Conservation (phyloP, 2,888 invertebrate genomes). For the Chrysolina americana region DNA sequence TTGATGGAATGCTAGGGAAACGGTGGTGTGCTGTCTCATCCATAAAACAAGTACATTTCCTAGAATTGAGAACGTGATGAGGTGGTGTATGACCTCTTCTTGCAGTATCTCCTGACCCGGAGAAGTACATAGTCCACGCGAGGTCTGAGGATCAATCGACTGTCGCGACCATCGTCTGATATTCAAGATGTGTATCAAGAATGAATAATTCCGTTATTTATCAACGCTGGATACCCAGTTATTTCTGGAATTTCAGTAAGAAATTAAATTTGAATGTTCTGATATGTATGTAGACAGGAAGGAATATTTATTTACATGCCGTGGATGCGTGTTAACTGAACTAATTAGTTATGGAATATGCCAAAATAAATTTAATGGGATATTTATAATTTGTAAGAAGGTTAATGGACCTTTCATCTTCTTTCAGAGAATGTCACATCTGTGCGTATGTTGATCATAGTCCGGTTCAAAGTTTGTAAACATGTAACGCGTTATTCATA, state of each 20-base stretch:
- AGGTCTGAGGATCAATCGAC: background rate
- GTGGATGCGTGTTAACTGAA: background rate
- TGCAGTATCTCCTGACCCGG: slow-evolving; percentile 1
- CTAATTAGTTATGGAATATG: background rate
- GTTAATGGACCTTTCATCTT: background rate
- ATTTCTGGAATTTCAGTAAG: background rate
- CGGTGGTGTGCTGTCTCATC: too few relatives aligned
- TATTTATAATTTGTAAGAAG: background rate
- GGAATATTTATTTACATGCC: background rate
- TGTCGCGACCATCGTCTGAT: slow-evolving; percentile 2
- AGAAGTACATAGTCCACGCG: background rate
- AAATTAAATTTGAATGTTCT: background rate
- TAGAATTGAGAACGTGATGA: background rate
- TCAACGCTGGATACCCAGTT: background rate
- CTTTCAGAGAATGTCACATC: background rate
- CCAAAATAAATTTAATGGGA: background rate
- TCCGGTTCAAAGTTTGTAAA: too few relatives aligned
- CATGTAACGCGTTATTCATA: too few relatives aligned
- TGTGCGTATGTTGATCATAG: too few relatives aligned
- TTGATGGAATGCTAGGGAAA: too few relatives aligned
- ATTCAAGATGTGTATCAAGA: background rate
- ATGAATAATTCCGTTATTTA: slow-evolving; percentile 6
- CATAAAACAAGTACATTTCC: too few relatives aligned
- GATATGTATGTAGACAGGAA: background rate
- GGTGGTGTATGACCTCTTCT: background rate